Percentiles rank a stretch among this genome's conserved stretches.
Evolutionary conservation across 2,113 vertebrate genomes (phyloP).

Genomic region (Etheostoma spectabile): DNA sequence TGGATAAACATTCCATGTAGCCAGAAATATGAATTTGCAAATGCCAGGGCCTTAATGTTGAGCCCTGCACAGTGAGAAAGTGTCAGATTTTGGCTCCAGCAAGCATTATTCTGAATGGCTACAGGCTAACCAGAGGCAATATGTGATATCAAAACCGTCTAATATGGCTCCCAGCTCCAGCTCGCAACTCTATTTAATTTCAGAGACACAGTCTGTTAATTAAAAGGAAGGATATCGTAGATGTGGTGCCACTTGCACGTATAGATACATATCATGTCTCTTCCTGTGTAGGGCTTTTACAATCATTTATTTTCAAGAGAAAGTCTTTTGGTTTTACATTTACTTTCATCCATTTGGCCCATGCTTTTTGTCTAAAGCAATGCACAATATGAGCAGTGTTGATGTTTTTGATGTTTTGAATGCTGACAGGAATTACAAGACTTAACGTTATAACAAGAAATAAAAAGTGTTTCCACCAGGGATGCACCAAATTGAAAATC

Average conservation of each 20-base stretch:
- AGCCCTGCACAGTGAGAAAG: slow-evolving; percentile 12
- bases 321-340: not conserved
- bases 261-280: not conserved
- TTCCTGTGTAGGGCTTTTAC: not conserved
- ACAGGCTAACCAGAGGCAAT: slow-evolving; percentile 22
- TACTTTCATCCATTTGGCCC: not conserved
- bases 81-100: slow-evolving; percentile 16
- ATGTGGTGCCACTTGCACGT: not conserved
- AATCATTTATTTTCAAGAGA: too few relatives aligned
- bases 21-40: slow-evolving; percentile 12
- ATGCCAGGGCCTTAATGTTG: slow-evolving; percentile 15
- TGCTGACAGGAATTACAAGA: not conserved
- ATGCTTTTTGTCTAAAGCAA: not conserved
- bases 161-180: slow-evolving; percentile 12
- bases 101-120: slow-evolving; percentile 15
- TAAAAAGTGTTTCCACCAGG: not conserved
- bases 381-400: not conserved
- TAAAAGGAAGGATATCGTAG: not conserved
- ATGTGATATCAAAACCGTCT: slow-evolving; percentile 36
- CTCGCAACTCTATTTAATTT: slow-evolving; percentile 17
- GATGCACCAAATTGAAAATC: too few relatives aligned
- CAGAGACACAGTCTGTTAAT: not conserved
- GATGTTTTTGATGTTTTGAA: not conserved
- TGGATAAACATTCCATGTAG: slow-evolving; percentile 14
- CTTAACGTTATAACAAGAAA: not conserved